These are phyloP conservation scores for Thereva unica DNA, from an alignment of 2,888 invertebrate species.

Conservation along the genomic window DNA sequence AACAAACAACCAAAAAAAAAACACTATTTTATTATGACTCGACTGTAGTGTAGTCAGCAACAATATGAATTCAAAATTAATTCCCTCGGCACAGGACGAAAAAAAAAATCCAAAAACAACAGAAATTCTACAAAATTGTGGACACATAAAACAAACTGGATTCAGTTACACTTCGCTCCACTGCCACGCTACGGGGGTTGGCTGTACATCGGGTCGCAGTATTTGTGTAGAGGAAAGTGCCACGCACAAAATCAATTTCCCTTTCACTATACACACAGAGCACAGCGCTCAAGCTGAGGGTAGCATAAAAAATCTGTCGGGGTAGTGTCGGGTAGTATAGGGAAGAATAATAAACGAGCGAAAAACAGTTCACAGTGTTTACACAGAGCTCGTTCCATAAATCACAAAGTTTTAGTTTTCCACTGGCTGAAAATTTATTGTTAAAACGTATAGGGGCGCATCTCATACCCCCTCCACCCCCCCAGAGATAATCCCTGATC, in stretches of 20 bases:
- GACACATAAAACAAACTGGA: too few relatives aligned
- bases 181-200: background rate
- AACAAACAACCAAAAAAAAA: too few relatives aligned
- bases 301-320: background rate
- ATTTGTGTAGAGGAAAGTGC: background rate
- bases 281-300: constrained; percentile 2
- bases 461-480: background rate
- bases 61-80: too few relatives aligned
- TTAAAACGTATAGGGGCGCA: constrained; percentile 29
- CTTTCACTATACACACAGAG: constrained; percentile 21
- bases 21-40: too few relatives aligned
- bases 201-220: background rate
- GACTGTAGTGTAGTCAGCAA: too few relatives aligned
- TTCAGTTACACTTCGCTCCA: constrained; percentile 11
- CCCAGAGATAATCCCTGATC: too few relatives aligned
- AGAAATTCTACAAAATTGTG: too few relatives aligned
- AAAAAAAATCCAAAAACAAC: too few relatives aligned
- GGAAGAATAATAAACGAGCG: constrained; percentile 34
- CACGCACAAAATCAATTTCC: constrained; percentile 35
- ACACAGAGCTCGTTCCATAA: constrained; percentile 40
- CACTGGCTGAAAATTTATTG: constrained; percentile 39
- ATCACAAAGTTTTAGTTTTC: constrained; percentile 41
- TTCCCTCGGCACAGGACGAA: too few relatives aligned
- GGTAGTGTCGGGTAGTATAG: constrained; percentile 4
- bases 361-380: constrained; percentile 37